Evolutionary conservation across 2,797 vertebrate genomes (phyloP).

Genomic region (Fistularia tabacaria): DNA sequence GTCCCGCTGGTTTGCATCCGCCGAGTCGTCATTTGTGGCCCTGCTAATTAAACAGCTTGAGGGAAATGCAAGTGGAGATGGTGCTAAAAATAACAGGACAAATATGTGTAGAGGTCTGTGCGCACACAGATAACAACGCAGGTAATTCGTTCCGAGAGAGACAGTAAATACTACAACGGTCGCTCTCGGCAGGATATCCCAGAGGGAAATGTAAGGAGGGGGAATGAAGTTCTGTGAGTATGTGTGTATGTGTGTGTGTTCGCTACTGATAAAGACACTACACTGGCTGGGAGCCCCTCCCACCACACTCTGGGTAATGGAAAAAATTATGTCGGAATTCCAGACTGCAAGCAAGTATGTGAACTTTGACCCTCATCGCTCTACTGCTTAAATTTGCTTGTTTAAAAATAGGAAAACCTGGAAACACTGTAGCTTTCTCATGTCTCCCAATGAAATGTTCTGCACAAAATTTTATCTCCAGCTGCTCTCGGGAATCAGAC

Average conservation of each 20-base stretch:
- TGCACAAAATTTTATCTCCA: slow-evolving; percentile 20
- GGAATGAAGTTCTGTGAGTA: slow-evolving; percentile 33
- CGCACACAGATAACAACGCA: slow-evolving; percentile 62
- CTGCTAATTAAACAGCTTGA: slow-evolving; percentile 37
- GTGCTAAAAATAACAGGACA: slow-evolving; percentile 61
- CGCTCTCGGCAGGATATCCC: slow-evolving; percentile 70
- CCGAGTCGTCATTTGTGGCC: slow-evolving; percentile 8
- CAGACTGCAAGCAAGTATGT: slow-evolving; percentile 81
- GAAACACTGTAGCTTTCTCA: slow-evolving; percentile 61
- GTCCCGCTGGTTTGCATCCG: slow-evolving; percentile 3
- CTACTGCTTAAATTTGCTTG: slow-evolving; percentile 66
- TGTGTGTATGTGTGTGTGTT: slow-evolving; percentile 25
- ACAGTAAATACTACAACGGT: slow-evolving; percentile 72
- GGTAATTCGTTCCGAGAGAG: slow-evolving; percentile 64
- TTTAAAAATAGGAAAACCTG: slow-evolving; percentile 81
- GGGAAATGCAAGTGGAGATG: slow-evolving; percentile 53
- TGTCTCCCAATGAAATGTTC: slow-evolving; percentile 27
- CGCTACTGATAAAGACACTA: slow-evolving; percentile 61
- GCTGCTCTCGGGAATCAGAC: slow-evolving; percentile 15
- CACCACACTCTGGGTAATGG: slow-evolving; percentile 77
- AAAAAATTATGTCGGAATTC: slow-evolving; percentile 87
- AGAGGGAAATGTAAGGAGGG: slow-evolving; percentile 51
- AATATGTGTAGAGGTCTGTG: slow-evolving; percentile 49
- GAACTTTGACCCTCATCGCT: slow-evolving; percentile 80
- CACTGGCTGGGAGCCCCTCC: slow-evolving; percentile 65